A percentile compares a stretch with the other conserved stretches of the same genome.
phyloP scores from a whole-genome alignment of 2,888 invertebrate species.

The Ptilodon capucinus region DNA sequence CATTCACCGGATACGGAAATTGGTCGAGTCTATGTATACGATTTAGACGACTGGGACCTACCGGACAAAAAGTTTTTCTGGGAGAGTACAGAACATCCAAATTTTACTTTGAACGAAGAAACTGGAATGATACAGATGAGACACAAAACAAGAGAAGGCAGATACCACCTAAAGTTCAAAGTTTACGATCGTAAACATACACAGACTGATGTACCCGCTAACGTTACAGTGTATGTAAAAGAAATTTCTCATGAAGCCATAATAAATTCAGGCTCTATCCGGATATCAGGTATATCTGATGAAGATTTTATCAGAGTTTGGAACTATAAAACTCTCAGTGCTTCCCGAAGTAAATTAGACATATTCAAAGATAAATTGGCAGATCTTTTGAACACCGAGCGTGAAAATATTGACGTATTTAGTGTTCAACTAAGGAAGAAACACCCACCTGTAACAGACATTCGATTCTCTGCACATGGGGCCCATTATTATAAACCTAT shows the following conservation, averaged over 20 bases:
- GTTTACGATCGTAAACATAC: conserved; percentile 97
- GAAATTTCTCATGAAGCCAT: conserved; percentile 98
- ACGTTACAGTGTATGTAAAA: conserved; percentile 96
- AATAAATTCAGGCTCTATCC: conserved; percentile 96
- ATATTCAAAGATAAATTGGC: conserved; percentile 94
- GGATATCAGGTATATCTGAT: conserved; percentile 96
- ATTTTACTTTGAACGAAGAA: conserved; percentile 94
- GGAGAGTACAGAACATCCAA: conserved; percentile 93
- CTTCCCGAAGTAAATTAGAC: conserved; percentile 94
- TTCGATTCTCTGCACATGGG: conserved; percentile 97
- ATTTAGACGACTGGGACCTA: conserved; percentile 99
- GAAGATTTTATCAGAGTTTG: conserved; percentile 98
- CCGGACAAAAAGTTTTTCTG: conserved; percentile 98
- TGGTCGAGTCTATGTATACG: conserved; percentile 97
- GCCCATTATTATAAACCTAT: conserved; percentile 98
- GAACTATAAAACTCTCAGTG: conserved; percentile 94
- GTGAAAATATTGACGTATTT: conserved; percentile 97
- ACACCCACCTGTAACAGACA: conserved; percentile 94
- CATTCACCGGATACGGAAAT: conserved; percentile 95
- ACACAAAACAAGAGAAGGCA: conserved; percentile 94
- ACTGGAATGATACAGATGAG: conserved; percentile 98
- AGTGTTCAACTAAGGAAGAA: conserved; percentile 95
- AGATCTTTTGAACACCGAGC: conserved; percentile 91
- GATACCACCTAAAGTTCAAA: conserved; percentile 90
- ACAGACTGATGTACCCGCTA: conserved; percentile 97